Base-by-base conservation (phyloP, 23 tunicate genomes). In the Diplosoma virens region DNA sequence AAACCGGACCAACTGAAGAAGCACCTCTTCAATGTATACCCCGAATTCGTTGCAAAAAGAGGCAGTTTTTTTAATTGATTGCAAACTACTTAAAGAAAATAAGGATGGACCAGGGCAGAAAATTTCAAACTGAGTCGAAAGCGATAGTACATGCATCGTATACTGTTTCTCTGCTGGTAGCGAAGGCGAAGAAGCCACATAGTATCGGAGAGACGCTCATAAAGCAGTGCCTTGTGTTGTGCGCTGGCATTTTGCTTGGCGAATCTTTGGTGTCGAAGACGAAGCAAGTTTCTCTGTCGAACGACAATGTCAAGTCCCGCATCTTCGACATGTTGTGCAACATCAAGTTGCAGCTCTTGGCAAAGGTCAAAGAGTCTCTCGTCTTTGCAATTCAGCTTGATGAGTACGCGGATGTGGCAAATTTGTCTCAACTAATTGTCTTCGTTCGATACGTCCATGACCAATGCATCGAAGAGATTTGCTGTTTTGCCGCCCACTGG, bases 201-300 rank as follows among this genome's bases (percentile, higher is more conserved):
- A 56, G 24, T 25, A 56, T 56, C 63, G 63, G 63, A 56, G 63
- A 56, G 63, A 20, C 63, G 63, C 63, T 56, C 63, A 56, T 56
- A 56, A 56, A 56, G 24, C 63, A 16, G 63, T 56, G 25, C 63
- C 63, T 56, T 56, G 63, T 56, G 63, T 56, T 25, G 50, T 77
- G 82, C 33, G 77, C 52, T 63, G 54, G 52, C 55, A 23, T 77
- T 77, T 69, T 77, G 75, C 82, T 77, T 63, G 75, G 82, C 82
- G 20, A 66, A 34, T 66, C 52, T 63, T 77, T 52, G 9, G 35
- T 6, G 35, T 63, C 70, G 16, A 63, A 63, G n/a, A 30, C 5
- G 14, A 28, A 63, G 35, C 29, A 67, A 30, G 77, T 67, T 32
- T 63, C 52, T 30, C 30, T 67, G 77, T 77, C 82, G 30, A 77